Base-by-base conservation (phyloP, 2,888 invertebrate species). In the Epinotia bilunana region DNA sequence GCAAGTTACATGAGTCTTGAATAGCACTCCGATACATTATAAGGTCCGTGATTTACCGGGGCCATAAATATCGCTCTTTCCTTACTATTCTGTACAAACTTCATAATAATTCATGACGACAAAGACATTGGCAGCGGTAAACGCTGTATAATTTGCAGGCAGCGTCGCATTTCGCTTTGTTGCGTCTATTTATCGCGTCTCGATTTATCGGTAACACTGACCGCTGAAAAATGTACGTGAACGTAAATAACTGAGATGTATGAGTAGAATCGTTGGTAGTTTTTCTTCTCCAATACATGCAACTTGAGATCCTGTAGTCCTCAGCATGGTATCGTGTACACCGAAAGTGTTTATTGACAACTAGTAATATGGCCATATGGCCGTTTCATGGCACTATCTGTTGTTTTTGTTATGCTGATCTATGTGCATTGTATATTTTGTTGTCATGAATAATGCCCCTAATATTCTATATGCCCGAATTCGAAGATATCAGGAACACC, bases 21-120 rank as follows among this genome's bases (percentile, higher is more conserved):
- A 75, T 75, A 67, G 75, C 73, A 71, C 71, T 71, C 76, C 78
- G 77, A 79, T 79, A 78, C 78, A 76, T 79, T 78, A 79, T 77
- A 71, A 76, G 77, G 77, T 70, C 64, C 68, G 64, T 79, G 79
- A 79, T 79, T 79, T 79, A 79, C 74, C 58, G 75, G 61, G 46
- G 61, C 70, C 74, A 79, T 79, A 79, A 79, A 79, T 79, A 79
- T 72, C 73, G 74, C 75, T 78, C 67, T 74, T 76, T 77, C 77
- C 76, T 78, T 76, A 76, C 76, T 73, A 73, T 76, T 69, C 73
- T 63, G 71, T 77, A 73, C 76, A 67, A 67, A 70, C 77, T 74
- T 73, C 73, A 74, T 76, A 70, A 75, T 75, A 75, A 75, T 67
- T 75, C 75, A 75, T 61, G 53, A 20, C 61, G 55, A 75, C 75